A percentile compares a stretch with the other conserved stretches of the same genome.
Conservation (phyloP, 2,113 vertebrate species). For the Tylochromis polylepis region DNA sequence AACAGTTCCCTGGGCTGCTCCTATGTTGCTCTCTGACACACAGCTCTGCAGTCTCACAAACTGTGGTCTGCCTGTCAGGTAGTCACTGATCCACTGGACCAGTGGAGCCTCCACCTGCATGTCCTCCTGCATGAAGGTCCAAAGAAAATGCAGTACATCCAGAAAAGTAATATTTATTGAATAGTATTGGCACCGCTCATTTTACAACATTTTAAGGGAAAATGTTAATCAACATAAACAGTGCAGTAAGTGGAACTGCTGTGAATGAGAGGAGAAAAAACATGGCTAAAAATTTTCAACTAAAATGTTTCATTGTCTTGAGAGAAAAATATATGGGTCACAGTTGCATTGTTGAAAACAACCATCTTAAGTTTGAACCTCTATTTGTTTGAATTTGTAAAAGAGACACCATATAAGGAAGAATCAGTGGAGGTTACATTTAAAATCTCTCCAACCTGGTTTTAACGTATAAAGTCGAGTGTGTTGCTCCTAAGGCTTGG, state of each 20-base stretch:
- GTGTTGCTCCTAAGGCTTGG: neutral
- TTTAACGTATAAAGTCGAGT: neutral
- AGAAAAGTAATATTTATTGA: neutral
- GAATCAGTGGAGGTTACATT: neutral
- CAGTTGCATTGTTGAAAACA: neutral
- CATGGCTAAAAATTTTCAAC: neutral
- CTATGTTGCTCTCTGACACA: neutral
- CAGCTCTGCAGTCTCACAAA: neutral
- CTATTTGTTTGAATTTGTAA: neutral
- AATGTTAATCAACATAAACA: too few relatives aligned
- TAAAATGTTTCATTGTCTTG: neutral
- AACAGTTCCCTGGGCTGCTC: neutral
- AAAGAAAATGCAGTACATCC: neutral
- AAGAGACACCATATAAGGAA: neutral
- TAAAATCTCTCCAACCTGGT: neutral
- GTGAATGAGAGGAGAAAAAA: neutral
- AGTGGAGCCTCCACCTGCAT: neutral
- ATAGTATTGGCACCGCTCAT: neutral
- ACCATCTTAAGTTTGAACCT: neutral
- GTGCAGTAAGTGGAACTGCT: neutral
- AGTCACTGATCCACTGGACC: neutral
- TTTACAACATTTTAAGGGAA: neutral
- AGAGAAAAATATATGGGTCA: neutral
- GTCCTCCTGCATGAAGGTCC: neutral
- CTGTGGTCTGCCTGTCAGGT: neutral